These are phyloP conservation scores for Sandelia bainsii DNA, from an alignment of 2,797 vertebrate genomes.

Conservation along the genomic window DNA sequence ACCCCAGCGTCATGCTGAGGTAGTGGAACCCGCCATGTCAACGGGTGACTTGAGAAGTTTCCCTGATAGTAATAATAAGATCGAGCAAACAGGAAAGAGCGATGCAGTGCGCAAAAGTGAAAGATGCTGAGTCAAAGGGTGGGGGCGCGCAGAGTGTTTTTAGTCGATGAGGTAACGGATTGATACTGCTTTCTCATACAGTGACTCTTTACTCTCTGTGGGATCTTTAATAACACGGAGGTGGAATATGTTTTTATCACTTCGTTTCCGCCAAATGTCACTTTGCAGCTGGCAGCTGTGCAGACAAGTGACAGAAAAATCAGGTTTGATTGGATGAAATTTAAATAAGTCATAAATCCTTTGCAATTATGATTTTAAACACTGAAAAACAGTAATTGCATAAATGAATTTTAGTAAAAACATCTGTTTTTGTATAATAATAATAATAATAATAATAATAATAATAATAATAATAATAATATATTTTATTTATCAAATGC, in stretches of 20 bases:
- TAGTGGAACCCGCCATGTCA: constrained; percentile 78
- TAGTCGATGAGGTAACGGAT: constrained; percentile 56
- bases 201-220: constrained; percentile 39
- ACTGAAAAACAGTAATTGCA: too few species aligned
- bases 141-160: constrained; percentile 60
- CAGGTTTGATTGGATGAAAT: not conserved
- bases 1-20: constrained; percentile 52
- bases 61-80: constrained; percentile 82
- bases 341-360: not conserved
- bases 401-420: too few species aligned
- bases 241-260: constrained; percentile 52
- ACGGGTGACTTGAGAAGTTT: constrained; percentile 74
- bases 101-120: constrained; percentile 69
- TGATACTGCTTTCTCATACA: constrained; percentile 52
- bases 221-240: constrained; percentile 54
- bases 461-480: too few species aligned
- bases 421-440: too few species aligned
- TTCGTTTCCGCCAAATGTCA: constrained; percentile 48
- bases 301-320: constrained; percentile 22
- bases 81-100: constrained; percentile 73
- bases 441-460: too few species aligned
- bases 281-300: constrained; percentile 8
- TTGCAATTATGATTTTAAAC: not conserved
- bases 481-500: too few species aligned
- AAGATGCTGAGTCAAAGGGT: constrained; percentile 79